phyloP scores from a whole-genome alignment of 2,113 vertebrate species.

The Shinisaurus crocodilurus region DNA sequence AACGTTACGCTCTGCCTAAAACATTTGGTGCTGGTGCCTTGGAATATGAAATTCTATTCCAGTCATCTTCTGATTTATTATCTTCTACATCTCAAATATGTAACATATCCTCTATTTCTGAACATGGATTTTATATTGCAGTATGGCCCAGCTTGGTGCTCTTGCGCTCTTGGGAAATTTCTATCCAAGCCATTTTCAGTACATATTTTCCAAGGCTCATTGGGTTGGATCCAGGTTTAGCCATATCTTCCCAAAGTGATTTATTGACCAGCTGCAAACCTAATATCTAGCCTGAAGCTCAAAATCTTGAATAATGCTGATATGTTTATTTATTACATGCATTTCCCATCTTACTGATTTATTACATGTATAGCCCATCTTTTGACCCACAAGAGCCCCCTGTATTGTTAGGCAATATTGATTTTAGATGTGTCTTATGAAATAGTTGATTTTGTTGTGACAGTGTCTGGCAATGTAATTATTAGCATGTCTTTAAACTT shows the following conservation, averaged over 20 bases:
- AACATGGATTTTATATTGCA: not conserved
- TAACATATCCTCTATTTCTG: not conserved
- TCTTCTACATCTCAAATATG: not conserved
- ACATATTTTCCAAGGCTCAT: not conserved
- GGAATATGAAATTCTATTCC: not conserved
- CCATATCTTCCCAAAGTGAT: not conserved
- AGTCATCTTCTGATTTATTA: not conserved
- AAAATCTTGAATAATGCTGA: not conserved
- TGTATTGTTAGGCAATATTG: not conserved
- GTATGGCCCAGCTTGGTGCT: not conserved
- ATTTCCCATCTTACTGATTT: not conserved
- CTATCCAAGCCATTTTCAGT: not conserved
- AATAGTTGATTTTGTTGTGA: not conserved
- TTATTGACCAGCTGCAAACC: not conserved
- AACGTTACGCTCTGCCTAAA: not conserved
- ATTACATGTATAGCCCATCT: not conserved
- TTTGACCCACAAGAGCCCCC: too few species aligned
- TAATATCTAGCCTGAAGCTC: not conserved
- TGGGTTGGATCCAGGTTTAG: not conserved
- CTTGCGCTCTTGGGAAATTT: not conserved
- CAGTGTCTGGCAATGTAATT: constrained; percentile 26
- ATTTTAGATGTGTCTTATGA: not conserved
- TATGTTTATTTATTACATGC: not conserved
- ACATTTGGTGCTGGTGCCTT: not conserved
- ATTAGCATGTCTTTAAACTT: constrained; percentile 96